A percentile compares a stretch with the other conserved stretches of the same genome.
Evolutionary conservation across 1,140 invertebrate genomes (phyloP).

Genomic region (Trichonephila clavipes): DNA sequence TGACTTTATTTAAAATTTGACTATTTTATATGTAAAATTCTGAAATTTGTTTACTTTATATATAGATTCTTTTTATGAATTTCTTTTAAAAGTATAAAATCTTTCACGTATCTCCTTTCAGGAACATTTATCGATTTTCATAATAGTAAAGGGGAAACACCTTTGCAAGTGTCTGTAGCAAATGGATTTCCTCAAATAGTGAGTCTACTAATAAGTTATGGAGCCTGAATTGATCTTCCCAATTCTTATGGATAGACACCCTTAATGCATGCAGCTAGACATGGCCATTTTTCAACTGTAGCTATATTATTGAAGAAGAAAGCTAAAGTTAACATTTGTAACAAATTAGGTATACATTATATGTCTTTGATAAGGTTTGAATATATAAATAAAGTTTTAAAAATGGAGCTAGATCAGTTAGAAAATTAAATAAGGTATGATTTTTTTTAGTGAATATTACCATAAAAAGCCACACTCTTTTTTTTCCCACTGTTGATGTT

Average conservation of each 20-base stretch:
- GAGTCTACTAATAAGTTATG: constrained; percentile 34
- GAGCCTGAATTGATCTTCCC: constrained; percentile 70
- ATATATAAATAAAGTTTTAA: no score
- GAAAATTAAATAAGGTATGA: no score
- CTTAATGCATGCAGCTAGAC: constrained; percentile 70
- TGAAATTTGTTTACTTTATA: no score
- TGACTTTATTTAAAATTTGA: no score
- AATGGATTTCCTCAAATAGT: constrained; percentile 66
- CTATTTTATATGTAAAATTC: no score
- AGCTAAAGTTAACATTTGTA: constrained; percentile 78
- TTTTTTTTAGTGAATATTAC: no score
- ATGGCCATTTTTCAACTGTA: constrained; percentile 55
- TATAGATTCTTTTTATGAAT: no score
- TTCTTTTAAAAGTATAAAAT: no score
- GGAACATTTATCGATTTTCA: constrained; percentile 51
- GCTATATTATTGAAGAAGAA: constrained; percentile 43
- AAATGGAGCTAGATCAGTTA: no score
- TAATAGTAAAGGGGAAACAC: constrained; percentile 79
- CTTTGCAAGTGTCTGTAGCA: constrained; percentile 67
- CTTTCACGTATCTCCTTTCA: not conserved
- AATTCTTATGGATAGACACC: constrained; percentile 79
- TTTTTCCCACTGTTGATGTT: no score
- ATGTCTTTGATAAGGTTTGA: no score
- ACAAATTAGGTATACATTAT: constrained; percentile 76
- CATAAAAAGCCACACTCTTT: no score